Conservation (phyloP, 2,888 invertebrate genomes). For the Gymnocheta viridis region DNA sequence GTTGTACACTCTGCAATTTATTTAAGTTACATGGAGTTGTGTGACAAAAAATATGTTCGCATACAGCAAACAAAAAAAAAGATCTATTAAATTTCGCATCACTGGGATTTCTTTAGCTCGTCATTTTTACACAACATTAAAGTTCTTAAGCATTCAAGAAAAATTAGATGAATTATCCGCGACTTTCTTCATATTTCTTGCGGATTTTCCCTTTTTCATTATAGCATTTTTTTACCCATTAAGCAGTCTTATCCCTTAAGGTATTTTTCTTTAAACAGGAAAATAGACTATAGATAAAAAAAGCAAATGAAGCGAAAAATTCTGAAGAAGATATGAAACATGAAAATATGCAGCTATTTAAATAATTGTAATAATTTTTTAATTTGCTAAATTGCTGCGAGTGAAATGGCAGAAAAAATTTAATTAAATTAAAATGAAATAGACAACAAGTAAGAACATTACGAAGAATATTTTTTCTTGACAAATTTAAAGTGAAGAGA, state of each 20-base stretch:
- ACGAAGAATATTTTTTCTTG: too few relatives aligned
- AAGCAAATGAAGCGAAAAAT: neutral
- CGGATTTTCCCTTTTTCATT: constrained; percentile 31
- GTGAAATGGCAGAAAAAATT: constrained; percentile 18
- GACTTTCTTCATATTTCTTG: constrained; percentile 6
- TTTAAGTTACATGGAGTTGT: constrained; percentile 42
- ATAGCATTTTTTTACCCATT: neutral
- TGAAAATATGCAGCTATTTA: constrained; percentile 44
- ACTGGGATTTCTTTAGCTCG: neutral
- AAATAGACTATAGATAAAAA: neutral
- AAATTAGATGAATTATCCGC: neutral
- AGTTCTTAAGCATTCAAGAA: neutral
- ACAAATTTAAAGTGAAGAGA: too few relatives aligned
- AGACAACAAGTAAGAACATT: neutral
- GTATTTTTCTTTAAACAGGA: too few relatives aligned
- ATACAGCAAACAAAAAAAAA: neutral
- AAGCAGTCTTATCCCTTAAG: constrained; percentile 39
- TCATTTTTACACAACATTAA: neutral
- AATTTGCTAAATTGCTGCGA: constrained; percentile 54
- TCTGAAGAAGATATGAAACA: neutral
- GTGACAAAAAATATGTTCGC: neutral
- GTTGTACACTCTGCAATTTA: constrained; percentile 52
- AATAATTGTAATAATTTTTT: constrained; percentile 60
- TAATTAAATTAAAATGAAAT: neutral
- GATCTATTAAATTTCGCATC: constrained; percentile 41